These are phyloP conservation scores for Reticulitermes speratus DNA, from an alignment of 1,140 invertebrate genomes.

Conservation along the genomic window DNA sequence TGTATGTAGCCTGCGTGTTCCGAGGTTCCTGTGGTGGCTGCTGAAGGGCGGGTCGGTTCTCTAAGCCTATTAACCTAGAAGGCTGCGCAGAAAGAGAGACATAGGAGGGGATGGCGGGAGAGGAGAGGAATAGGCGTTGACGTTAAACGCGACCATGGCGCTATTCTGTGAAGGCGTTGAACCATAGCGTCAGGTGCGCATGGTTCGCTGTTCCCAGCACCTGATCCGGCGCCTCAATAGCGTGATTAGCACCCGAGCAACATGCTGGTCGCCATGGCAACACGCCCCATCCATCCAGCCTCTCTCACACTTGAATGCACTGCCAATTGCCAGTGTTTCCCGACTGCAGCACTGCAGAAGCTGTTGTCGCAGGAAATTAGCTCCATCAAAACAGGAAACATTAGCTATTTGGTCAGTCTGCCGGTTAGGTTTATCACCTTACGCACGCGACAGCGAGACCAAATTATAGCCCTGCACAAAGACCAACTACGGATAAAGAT, in stretches of 20 bases:
- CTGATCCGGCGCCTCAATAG: background rate
- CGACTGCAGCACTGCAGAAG: background rate
- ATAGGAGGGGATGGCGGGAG: background rate
- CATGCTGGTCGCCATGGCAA: background rate
- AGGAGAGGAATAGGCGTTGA: background rate
- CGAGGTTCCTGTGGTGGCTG: background rate
- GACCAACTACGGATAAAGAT: no score
- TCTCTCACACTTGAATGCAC: conserved; percentile 17
- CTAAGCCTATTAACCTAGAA: conserved; percentile 12
- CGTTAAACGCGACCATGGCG: conserved; percentile 5
- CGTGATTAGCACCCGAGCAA: background rate
- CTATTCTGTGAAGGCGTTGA: conserved; percentile 11
- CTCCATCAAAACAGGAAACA: background rate
- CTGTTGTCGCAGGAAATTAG: background rate
- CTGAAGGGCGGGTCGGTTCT: background rate
- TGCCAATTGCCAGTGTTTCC: conserved; percentile 1
- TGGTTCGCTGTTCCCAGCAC: conserved; percentile 12
- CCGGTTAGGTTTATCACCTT: no score
- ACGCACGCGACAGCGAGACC: no score
- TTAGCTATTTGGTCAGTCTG: no score
- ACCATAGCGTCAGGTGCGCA: conserved; percentile 12
- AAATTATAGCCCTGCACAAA: no score
- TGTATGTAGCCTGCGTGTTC: background rate
- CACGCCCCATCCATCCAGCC: background rate
- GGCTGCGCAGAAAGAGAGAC: background rate